Conservation (phyloP, 2,797 vertebrate genomes). For the Bradypus variegatus region DNA sequence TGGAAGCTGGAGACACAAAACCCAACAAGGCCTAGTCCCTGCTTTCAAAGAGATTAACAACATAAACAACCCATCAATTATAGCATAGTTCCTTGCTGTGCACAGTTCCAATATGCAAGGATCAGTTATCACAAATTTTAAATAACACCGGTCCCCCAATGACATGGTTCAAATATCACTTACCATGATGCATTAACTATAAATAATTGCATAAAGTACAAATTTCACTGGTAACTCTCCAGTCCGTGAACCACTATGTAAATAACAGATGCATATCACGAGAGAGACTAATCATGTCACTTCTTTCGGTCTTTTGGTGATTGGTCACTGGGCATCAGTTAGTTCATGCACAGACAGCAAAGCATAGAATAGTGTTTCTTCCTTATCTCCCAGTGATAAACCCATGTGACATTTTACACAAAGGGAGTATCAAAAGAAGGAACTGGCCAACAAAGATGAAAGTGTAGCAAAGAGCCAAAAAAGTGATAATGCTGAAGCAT, state of each 20-base stretch:
- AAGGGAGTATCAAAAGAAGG: not conserved
- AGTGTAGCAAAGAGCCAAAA: not conserved
- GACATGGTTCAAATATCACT: not conserved
- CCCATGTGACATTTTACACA: not conserved
- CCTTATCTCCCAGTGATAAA: not conserved
- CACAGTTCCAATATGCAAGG: not conserved
- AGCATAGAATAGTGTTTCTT: not conserved
- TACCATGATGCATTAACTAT: not conserved
- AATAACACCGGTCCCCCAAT: not conserved
- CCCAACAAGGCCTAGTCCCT: not conserved
- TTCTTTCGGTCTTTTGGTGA: not conserved
- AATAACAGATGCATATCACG: not conserved
- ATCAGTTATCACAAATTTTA: not conserved
- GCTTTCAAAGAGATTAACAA: not conserved
- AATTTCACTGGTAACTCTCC: not conserved
- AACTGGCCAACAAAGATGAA: not conserved
- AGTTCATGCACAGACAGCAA: not conserved
- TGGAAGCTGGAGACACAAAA: not conserved
- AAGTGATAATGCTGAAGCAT: not conserved
- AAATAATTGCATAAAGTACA: not conserved
- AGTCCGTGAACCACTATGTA: not conserved
- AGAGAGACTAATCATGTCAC: accelerated
- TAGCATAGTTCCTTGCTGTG: not conserved
- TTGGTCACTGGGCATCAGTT: not conserved
- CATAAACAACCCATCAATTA: not conserved